Evolutionary conservation across 2,888 invertebrate species (phyloP).

Genomic region (Diabrotica balteata): DNA sequence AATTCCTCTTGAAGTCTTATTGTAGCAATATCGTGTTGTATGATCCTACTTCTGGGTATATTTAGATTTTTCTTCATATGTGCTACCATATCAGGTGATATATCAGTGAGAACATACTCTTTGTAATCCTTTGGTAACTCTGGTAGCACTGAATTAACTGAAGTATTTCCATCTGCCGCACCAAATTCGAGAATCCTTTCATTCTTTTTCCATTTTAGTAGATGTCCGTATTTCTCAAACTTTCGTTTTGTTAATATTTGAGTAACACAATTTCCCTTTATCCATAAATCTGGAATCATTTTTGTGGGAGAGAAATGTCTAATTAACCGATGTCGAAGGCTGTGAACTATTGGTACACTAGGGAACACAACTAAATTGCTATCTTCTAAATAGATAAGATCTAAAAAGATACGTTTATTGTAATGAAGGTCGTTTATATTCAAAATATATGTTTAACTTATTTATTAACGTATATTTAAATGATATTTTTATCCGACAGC

Average conservation of each 20-base stretch:
- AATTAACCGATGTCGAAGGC: too few species aligned
- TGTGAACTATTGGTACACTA: too few species aligned
- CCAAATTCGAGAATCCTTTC: slow-evolving; percentile 7
- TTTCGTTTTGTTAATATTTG: neutral
- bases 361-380: too few species aligned
- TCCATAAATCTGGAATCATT: neutral
- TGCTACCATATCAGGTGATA: slow-evolving; percentile 7
- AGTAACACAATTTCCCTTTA: neutral
- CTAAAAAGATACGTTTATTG: too few species aligned
- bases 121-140: slow-evolving; percentile 4
- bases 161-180: slow-evolving; percentile 6
- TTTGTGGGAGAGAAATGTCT: neutral
- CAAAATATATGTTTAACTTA: too few species aligned
- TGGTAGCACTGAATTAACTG: slow-evolving; percentile 1
- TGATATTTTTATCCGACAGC: too few species aligned
- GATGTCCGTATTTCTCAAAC: slow-evolving; percentile 8
- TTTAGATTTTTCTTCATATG: neutral
- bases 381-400: too few species aligned
- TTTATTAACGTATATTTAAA: too few species aligned
- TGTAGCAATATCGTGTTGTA: neutral
- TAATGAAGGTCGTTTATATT: too few species aligned
- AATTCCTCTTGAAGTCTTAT: too few species aligned
- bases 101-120: slow-evolving; percentile 7
- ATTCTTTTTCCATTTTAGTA: slow-evolving; percentile 12
- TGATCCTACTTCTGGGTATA: neutral